Base-by-base conservation (phyloP, 1,140 invertebrate species). In the Macrobrachium nipponense region DNA sequence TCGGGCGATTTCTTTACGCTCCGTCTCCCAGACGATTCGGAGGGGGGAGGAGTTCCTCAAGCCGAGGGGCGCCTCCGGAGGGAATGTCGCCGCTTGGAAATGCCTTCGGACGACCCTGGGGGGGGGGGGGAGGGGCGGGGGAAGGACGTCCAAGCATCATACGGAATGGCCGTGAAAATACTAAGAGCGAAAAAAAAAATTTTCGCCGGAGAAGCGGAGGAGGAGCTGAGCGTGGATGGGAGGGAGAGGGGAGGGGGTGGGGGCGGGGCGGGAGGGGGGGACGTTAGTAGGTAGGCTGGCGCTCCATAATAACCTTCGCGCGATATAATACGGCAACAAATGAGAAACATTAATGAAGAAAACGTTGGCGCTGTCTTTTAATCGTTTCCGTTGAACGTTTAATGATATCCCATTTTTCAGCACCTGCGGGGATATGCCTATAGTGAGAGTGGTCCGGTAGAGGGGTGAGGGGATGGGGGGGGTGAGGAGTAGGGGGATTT, bases 321-420 rank as follows among this genome's bases (percentile, higher is more conserved):
- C 18, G 68, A 73, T 73, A 70, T 73, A 82, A 82, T 82, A 82
- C 80, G 80, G 51, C 80, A 82, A 82, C 80, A 82, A 82, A 82
- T 82, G 80, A 82, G 80, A 60, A 51, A 82, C 80, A 82, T 82
- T 82, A 82, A 82, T 82, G 80, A 82, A 82, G 80, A 82, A 82
- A 75, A 36, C 80, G 80, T 73, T 73, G 68, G 18, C 68, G 68
- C 80, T 82, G 80, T 82, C 80, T 82, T 82, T 82, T 82, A 82
- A 82, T 82, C 80, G 80, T 73, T 73, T 27, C 80, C 73, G 80
- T 82, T 82, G 80, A 82, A 82, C 80, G 44, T 82, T 82, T 82
- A 82, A 82, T 73, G 80, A 82, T 70, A 58, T 14, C 15, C 51
- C 80, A 73, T 82, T 82, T 75, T 82, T 82, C 80, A 73, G 20